phyloP scores from a whole-genome alignment of 2,888 invertebrate species.

The Zeuzera pyrina region DNA sequence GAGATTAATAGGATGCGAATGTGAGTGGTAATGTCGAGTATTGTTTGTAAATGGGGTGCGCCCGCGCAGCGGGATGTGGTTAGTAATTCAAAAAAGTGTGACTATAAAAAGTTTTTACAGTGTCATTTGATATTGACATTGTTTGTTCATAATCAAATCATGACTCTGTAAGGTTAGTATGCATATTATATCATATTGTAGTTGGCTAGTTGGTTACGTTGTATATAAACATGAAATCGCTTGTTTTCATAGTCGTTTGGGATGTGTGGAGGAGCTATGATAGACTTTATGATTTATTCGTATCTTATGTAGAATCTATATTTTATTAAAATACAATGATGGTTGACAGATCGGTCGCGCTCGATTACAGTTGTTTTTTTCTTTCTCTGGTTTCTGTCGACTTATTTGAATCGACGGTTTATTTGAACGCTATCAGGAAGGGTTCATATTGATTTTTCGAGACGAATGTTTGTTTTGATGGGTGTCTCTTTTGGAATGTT shows the following conservation, averaged over 20 bases:
- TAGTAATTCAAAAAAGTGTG: slow-evolving; percentile 29
- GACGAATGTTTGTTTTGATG: slow-evolving; percentile 59
- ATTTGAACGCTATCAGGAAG: slow-evolving; percentile 58
- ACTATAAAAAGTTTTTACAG: too few relatives aligned
- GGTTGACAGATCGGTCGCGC: slow-evolving; percentile 59
- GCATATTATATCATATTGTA: too few relatives aligned
- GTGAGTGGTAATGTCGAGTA: slow-evolving; percentile 32
- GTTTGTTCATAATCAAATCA: too few relatives aligned
- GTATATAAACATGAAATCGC: too few relatives aligned
- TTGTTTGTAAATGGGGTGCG: slow-evolving; percentile 58
- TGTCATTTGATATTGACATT: too few relatives aligned
- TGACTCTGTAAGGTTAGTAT: too few relatives aligned
- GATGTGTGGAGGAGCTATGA: too few relatives aligned
- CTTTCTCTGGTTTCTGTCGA: slow-evolving; percentile 27
- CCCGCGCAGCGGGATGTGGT: slow-evolving; percentile 41
- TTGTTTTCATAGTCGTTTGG: too few relatives aligned
- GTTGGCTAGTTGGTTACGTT: too few relatives aligned
- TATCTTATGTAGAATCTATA: slow-evolving; percentile 26
- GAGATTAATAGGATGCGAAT: slow-evolving; percentile 31
- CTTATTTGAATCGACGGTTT: slow-evolving; percentile 51
- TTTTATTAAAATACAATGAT: slow-evolving; percentile 50
- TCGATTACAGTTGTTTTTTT: slow-evolving; percentile 43
- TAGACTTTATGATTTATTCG: slow-evolving; percentile 37
- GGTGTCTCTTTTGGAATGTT: slow-evolving; percentile 38
- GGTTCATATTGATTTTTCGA: slow-evolving; percentile 64